phyloP scores from a whole-genome alignment of 2,113 vertebrate species.

The Motacilla alba region DNA sequence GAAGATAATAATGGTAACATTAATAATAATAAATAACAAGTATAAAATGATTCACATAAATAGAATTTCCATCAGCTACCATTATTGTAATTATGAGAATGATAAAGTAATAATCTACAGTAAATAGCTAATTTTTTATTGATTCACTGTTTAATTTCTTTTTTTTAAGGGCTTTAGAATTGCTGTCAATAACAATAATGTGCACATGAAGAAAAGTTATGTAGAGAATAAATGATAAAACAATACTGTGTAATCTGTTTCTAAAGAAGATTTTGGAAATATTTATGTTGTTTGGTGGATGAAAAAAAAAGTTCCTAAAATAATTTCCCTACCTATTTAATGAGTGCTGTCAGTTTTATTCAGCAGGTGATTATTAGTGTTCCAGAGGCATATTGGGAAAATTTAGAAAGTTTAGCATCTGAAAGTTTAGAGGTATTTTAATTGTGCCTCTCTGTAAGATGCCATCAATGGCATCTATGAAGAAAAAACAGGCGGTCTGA shows the following conservation, averaged over 20 bases:
- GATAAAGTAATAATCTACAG: constrained; percentile 86
- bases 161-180: constrained; percentile 62
- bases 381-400: constrained; percentile 39
- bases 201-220: constrained; percentile 28
- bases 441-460: constrained; percentile 20
- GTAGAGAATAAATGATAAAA: constrained; percentile 27
- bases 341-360: constrained; percentile 41
- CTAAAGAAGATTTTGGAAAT: constrained; percentile 46
- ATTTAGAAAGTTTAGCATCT: constrained; percentile 12
- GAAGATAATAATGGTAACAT: constrained; percentile 84
- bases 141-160: constrained; percentile 78
- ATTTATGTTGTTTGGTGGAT: constrained; percentile 41
- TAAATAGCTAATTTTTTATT: constrained; percentile 92
- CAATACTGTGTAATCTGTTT: constrained; percentile 29
- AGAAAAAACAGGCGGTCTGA: constrained; percentile 46
- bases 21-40: constrained; percentile 92
- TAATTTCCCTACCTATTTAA: neutral
- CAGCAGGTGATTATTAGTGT: constrained; percentile 2
- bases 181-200: constrained; percentile 78
- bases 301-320: constrained; percentile 49
- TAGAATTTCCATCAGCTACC: constrained; percentile 80
- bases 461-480: constrained; percentile 54
- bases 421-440: constrained; percentile 25
- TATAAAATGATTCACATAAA: constrained; percentile 87
- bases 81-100: constrained; percentile 83